Evolutionary conservation across 2,888 invertebrate genomes (phyloP).

Genomic region (Eupithecia exiguata): DNA sequence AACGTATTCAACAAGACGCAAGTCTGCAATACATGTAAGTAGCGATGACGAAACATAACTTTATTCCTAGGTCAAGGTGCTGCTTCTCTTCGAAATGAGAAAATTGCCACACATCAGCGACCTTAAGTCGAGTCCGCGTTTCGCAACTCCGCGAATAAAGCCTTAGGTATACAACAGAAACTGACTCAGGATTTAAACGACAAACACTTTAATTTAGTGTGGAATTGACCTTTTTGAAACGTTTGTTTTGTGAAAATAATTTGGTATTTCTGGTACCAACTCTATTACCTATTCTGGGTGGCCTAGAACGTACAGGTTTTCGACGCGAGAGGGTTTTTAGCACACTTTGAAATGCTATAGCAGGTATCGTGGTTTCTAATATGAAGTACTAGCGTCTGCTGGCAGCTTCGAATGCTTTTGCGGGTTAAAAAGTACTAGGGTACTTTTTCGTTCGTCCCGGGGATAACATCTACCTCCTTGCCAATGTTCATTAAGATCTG

Average conservation of each 20-base stretch:
- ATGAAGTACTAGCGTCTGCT: background rate
- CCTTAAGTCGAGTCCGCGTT: constrained; percentile 78
- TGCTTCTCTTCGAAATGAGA: constrained; percentile 81
- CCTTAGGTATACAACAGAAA: constrained; percentile 47
- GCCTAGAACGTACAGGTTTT: background rate
- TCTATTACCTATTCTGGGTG: background rate
- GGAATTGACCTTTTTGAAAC: constrained; percentile 5
- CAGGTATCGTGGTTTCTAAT: too few relatives aligned
- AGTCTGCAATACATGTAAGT: constrained; percentile 60
- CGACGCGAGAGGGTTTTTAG: background rate
- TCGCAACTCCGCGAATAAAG: constrained; percentile 67
- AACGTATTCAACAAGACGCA: constrained; percentile 27
- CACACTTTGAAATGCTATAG: background rate
- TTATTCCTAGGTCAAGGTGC: constrained; percentile 83
- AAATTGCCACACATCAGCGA: constrained; percentile 81
- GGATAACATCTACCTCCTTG: background rate
- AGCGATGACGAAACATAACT: constrained; percentile 75
- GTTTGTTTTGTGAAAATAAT: background rate
- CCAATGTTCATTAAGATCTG: background rate
- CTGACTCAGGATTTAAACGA: constrained; percentile 18
- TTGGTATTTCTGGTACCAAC: background rate
- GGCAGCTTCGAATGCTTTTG: background rate
- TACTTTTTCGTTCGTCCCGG: background rate
- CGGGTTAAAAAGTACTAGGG: background rate
- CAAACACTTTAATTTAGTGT: constrained; percentile 10